These are phyloP conservation scores for Elaeidobius kamerunicus DNA, from an alignment of 2,888 invertebrate species.

Conservation along the genomic window DNA sequence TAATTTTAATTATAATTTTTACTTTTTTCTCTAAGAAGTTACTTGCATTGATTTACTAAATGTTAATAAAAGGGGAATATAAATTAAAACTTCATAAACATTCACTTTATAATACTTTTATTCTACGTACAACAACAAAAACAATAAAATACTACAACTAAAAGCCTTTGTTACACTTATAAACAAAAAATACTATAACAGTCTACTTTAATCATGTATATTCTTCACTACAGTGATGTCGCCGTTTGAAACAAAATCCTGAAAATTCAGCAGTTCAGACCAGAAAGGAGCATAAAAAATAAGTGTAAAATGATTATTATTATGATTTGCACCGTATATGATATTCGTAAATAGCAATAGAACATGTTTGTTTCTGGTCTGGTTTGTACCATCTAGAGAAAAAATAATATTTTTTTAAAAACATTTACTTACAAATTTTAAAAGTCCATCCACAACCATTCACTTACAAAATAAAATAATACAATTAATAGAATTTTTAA, in stretches of 20 bases:
- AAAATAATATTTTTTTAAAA: too few relatives aligned
- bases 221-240: constrained; percentile 21
- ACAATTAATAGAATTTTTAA: constrained; percentile 30
- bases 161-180: constrained; percentile 27
- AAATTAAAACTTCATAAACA: too few relatives aligned
- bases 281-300: too few relatives aligned
- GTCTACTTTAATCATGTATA: constrained; percentile 28
- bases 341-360: too few relatives aligned
- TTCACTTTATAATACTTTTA: constrained; percentile 27
- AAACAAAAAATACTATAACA: constrained; percentile 31
- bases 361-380: constrained; percentile 16
- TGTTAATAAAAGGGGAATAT: constrained; percentile 1
- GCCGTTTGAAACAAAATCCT: constrained; percentile 1
- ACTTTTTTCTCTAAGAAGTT: not conserved
- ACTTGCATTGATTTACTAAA: not conserved
- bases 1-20: not conserved
- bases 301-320: too few relatives aligned
- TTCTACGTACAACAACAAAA: constrained; percentile 32
- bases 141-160: constrained; percentile 31
- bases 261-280: constrained; percentile 16
- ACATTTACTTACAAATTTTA: constrained; percentile 18
- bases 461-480: constrained; percentile 25
- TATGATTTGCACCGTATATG: too few relatives aligned
- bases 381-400: constrained; percentile 20
- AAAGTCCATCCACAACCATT: constrained; percentile 27